Base-by-base conservation (phyloP, 2,797 vertebrate species). In the Zalophus californianus region DNA sequence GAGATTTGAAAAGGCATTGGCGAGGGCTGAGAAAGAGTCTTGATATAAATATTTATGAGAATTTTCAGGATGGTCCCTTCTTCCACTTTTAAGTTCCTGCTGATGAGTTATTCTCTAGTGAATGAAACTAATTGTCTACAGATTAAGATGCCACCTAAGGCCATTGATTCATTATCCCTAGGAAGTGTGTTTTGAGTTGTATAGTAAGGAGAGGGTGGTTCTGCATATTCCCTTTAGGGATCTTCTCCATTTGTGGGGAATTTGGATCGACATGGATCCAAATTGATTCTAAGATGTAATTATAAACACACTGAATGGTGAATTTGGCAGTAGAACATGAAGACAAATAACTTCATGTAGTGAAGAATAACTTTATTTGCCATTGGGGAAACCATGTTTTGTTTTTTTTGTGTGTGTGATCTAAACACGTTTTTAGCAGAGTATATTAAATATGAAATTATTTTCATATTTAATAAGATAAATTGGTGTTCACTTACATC, bases 391-490 rank as follows among this genome's bases (percentile, higher is more conserved):
- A 44, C 20, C 14, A 15, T 41, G 7, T 73, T 90, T 82, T 91
- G 70, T 91, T 82, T 35, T 35, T 35, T 35, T 35, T 35, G 35
- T 35, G 2, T 48, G 11, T 66, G 56, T 38, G 27, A 58, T 72
- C 4, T 52, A 38, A 72, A 52, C 1, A 50, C 56, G 25, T 64
- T 5, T 50, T 66, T 66, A 18, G 15, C 62, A n/a, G 62, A n/a
- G 29, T 32, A 64, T n/a, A n/a, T n/a, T 16, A 66, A 66, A n/a
- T 8, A 66, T n/a, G 50, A 88, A 58, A 15, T 66, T 27, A 56
- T 50, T 68, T 96, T n/a, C 58, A 60, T 13, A 83, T 86, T 52
- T 97, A 78, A 83, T 48, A 86, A 86, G 15, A 50, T 48, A 20
- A 84, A n/a, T 60, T 15, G 18, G 73, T 66, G 18, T 6, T 18